Evolutionary conservation across 2,113 vertebrate species (phyloP), one percentile per base, ranked within the genome.

Genomic region (Aldabrachelys gigantea): DNA sequence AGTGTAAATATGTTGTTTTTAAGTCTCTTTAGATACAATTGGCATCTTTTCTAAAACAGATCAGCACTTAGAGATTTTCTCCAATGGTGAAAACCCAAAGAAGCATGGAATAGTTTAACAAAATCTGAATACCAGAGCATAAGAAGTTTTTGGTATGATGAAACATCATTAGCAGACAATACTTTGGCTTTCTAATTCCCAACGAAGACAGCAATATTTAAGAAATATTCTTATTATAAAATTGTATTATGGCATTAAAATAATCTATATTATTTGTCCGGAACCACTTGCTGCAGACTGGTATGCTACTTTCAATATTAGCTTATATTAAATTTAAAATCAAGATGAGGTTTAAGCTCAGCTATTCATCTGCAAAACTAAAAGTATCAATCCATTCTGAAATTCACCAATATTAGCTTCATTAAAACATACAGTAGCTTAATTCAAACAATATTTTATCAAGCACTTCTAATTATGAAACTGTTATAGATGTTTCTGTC

Each of bases 341-440:
- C 25, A 86, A 91, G 65, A 88, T 38, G 78, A 88, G 89, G 92
- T 86, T 84, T 53, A 95, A 92, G 72, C 4, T 38, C 22, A 56
- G 80, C 19, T 38, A 72, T 72, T 78, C 17, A 92, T 75, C 47
- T 69, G 47, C 19, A 85, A 78, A 91, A 85, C 50, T 83, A 41
- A 0, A 38, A 82, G 59, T 50, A 85, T 24, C 52, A 57, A 79
- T 5, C 9, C 57, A 38, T 84, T 91, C 84, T 65, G 41, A 94
- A 95, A 82, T 90, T 85, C 44, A 84, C 69, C 8, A 8, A 90
- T 80, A 93, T 10, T n/a, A 95, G 81, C 17, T 69, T 69, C 65
- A 38, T 69, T 69, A 82, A 82, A 82, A 35, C 38, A 14, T 27
- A 82, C 4, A 14, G 27, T 10, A 87, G 52, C 16, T 76, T 31